Base-by-base conservation (phyloP, 2,113 vertebrate species). In the Crotalus tigris region DNA sequence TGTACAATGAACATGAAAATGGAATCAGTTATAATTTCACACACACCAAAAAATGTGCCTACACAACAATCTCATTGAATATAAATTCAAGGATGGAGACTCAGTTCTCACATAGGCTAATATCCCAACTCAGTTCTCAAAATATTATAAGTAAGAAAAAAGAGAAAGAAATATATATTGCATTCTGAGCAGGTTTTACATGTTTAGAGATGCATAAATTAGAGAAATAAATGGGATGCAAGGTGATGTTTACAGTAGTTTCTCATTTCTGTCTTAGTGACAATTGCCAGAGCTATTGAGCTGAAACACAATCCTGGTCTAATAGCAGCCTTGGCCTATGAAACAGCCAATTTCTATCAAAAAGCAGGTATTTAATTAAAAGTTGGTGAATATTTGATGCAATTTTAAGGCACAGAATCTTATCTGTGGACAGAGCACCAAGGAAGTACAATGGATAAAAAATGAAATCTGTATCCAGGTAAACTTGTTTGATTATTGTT, bases 321-420 rank as follows among this genome's bases (percentile, higher is more conserved):
- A 26, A 98, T 99, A 33, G 99, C 99, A 91, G 99, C 99, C 3
- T 95, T 99, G 97, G 98, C 99, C 0, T 98, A 98, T 44, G 99
- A 99, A 97, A 99, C 99, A 0, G 99, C 99, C 92, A 99, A 98
- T 98, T 99, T 99, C 97, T 99, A 99, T 96, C 99, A 99, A 93
- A 99, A 97, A 98, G 98, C 98, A 64, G 99, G 99, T 99, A 86
- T 95, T 92, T n/a, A 94, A 61, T 64, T 2, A 24, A 19, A 86
- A 92, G 94, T 88, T 55, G 81, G 59, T 94, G 88, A 95, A 87
- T 61, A 93, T 21, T 2, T 85, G 93, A 81, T 93, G 69, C 90
- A 3, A 13, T 58, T 57, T 90, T 91, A 64, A 59, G 61, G n/a
- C 9, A 6, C 46, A 90, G 49, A 49, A 33, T 90, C 51, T 58